These are phyloP conservation scores for Leucophenga varia DNA, from an alignment of 1,140 invertebrate species.

Conservation along the genomic window DNA sequence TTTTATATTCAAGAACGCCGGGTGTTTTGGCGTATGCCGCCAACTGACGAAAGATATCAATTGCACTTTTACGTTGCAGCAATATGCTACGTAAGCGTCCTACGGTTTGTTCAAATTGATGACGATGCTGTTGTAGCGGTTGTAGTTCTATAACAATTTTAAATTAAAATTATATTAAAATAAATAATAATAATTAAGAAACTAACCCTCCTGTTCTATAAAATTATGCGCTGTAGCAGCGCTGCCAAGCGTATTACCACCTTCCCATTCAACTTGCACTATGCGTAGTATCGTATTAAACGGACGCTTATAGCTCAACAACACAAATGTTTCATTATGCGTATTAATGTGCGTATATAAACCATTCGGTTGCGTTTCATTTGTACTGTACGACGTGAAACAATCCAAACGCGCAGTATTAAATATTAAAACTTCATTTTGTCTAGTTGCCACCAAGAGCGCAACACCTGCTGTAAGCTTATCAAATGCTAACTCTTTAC, in stretches of 20 bases:
- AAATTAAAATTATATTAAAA: not conserved
- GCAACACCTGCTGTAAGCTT: slow-evolving; percentile 21
- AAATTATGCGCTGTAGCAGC: slow-evolving; percentile 3
- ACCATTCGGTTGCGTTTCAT: slow-evolving; percentile 18
- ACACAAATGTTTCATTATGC: slow-evolving; percentile 31
- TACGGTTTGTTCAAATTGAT: slow-evolving; percentile 37
- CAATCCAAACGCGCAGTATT: slow-evolving; percentile 39
- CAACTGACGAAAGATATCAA: slow-evolving; percentile 17
- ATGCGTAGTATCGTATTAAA: slow-evolving; percentile 28
- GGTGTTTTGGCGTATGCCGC: too few relatives aligned
- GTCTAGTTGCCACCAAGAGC: slow-evolving; percentile 23
- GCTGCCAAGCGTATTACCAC: slow-evolving; percentile 1
- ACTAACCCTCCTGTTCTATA: slow-evolving; percentile 18
- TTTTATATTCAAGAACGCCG: not conserved
- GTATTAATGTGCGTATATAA: slow-evolving; percentile 27
- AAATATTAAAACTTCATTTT: slow-evolving; percentile 39
- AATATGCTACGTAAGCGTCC: slow-evolving; percentile 30
- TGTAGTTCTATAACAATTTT: slow-evolving; percentile 29
- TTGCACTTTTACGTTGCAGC: slow-evolving; percentile 21
- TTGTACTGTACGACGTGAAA: slow-evolving; percentile 30
- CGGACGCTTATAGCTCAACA: slow-evolving; percentile 23
- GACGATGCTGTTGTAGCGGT: slow-evolving; percentile 34
- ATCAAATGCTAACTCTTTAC: slow-evolving; percentile 24
- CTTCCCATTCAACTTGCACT: slow-evolving; percentile 27
- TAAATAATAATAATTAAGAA: not conserved